phyloP scores from a whole-genome alignment of 1,140 invertebrate genomes.

The Scylla paramamosain region DNA sequence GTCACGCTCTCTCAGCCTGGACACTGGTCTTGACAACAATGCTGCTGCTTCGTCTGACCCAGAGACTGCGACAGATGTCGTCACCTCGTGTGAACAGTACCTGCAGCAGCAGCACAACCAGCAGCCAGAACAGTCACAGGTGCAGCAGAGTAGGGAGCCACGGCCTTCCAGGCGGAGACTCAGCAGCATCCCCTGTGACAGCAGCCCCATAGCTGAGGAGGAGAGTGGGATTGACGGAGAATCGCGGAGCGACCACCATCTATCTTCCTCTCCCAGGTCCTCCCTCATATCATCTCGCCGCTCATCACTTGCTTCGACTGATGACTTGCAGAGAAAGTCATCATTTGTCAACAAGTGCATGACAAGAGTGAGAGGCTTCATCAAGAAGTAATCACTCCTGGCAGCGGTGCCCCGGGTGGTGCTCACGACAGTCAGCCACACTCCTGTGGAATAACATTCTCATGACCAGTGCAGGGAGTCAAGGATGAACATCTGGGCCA shows the following conservation, averaged over 20 bases:
- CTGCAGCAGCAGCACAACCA: constrained; percentile 67
- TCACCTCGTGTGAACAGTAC: constrained; percentile 71
- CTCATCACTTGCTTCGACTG: constrained; percentile 63
- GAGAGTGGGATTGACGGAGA: constrained; percentile 57
- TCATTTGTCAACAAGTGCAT: constrained; percentile 73
- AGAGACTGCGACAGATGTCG: constrained; percentile 71
- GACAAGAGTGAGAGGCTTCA: constrained; percentile 66
- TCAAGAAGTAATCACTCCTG: constrained; percentile 58
- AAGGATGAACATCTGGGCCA: not conserved
- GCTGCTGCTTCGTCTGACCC: constrained; percentile 50
- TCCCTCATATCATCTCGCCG: constrained; percentile 62
- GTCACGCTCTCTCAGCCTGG: constrained; percentile 76
- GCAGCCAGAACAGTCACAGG: constrained; percentile 23
- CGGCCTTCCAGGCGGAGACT: constrained; percentile 57
- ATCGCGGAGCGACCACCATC: not conserved
- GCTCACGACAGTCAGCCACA: not conserved
- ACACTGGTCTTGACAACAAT: constrained; percentile 76
- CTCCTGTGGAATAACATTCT: constrained; percentile 5
- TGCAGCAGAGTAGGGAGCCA: constrained; percentile 27
- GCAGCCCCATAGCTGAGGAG: constrained; percentile 70
- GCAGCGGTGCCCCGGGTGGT: not conserved
- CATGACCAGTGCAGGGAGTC: constrained; percentile 72
- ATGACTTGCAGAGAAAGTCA: constrained; percentile 60
- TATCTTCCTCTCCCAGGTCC: constrained; percentile 40
- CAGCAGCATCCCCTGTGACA: constrained; percentile 72